These are phyloP conservation scores for Cecropterus lyciades DNA, from an alignment of 1,140 invertebrate genomes.

Conservation along the genomic window DNA sequence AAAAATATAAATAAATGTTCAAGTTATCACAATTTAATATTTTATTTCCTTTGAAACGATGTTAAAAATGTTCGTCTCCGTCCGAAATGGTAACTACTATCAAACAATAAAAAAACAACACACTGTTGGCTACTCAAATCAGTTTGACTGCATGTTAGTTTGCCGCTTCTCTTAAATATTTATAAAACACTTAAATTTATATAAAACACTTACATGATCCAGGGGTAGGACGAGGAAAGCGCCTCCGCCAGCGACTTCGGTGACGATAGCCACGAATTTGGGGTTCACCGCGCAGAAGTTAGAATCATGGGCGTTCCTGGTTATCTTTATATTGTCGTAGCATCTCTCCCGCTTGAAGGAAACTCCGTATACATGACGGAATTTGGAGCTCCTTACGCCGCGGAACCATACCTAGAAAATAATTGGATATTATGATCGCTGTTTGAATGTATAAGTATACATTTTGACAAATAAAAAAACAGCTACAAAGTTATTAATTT, in stretches of 20 bases:
- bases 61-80: too few species aligned
- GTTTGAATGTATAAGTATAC: neutral
- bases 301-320: conserved; percentile 96
- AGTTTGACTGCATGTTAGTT: too few species aligned
- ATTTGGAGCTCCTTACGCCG: conserved; percentile 94
- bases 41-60: too few species aligned
- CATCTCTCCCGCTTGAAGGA: conserved; percentile 94
- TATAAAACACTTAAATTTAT: too few species aligned
- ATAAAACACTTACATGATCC: conserved; percentile 89
- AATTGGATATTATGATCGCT: neutral
- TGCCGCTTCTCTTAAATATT: neutral
- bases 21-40: too few species aligned
- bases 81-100: too few species aligned
- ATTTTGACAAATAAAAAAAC: too few species aligned
- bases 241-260: conserved; percentile 96
- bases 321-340: conserved; percentile 97
- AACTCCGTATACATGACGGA: conserved; percentile 96
- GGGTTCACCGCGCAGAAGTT: conserved; percentile 97
- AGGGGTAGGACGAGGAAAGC: conserved; percentile 96
- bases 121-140: too few species aligned
- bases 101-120: too few species aligned
- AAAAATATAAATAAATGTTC: too few species aligned
- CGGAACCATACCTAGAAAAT: conserved; percentile 91
- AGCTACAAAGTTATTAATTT: too few species aligned
- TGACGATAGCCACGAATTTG: conserved; percentile 97